Conservation (phyloP, 2,113 vertebrate genomes). For the Pluvialis apricaria region DNA sequence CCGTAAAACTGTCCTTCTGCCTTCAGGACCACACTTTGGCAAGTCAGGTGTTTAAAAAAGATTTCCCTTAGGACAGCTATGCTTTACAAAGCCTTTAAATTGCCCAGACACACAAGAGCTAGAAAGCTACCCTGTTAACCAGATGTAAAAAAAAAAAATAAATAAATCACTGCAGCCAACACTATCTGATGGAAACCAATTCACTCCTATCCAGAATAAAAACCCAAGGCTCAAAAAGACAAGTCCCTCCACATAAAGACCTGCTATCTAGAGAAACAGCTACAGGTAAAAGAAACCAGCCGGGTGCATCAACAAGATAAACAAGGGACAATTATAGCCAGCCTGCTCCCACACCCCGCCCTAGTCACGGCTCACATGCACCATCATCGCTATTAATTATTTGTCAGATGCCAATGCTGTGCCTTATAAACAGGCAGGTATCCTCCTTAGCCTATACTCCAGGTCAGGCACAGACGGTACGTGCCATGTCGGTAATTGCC, state of each 20-base stretch:
- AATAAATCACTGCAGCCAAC: not conserved
- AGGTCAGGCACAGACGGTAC: not conserved
- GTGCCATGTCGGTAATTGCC: fast-evolving
- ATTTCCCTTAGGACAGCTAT: not conserved
- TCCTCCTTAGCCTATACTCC: not conserved
- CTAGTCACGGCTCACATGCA: conserved; percentile 19
- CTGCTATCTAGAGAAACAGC: conserved; percentile 39
- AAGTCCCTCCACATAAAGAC: not conserved
- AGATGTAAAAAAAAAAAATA: not conserved
- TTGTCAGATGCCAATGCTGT: not conserved
- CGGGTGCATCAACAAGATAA: conserved; percentile 41
- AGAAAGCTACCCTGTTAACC: not conserved
- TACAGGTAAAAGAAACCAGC: conserved; percentile 11
- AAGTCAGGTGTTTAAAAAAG: not conserved
- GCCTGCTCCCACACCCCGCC: conserved; percentile 45
- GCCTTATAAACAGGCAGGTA: conserved; percentile 24
- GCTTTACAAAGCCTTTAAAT: conserved; percentile 24
- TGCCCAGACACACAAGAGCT: not conserved
- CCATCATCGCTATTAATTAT: conserved; percentile 34
- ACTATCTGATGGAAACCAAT: not conserved
- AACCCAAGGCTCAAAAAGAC: not conserved
- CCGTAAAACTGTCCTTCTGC: not conserved
- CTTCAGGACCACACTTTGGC: not conserved
- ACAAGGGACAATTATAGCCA: conserved; percentile 45
- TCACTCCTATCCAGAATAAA: not conserved